Evolutionary conservation across 2,888 invertebrate genomes (phyloP).

Genomic region (Cataglyphis livida): DNA sequence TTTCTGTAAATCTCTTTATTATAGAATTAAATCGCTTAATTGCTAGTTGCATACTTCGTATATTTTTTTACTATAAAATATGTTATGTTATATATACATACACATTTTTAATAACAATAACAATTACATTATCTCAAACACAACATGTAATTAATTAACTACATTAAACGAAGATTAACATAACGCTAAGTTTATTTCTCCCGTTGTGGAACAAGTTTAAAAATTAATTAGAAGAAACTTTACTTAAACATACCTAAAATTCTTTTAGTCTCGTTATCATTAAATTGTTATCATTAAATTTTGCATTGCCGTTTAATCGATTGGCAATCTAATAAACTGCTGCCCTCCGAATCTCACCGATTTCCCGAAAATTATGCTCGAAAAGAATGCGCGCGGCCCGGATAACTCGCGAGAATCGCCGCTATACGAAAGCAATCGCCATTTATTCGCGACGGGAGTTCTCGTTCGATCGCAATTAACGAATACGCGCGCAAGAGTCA

Average conservation of each 20-base stretch:
- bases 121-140: neutral
- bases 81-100: neutral
- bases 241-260: neutral
- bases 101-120: neutral
- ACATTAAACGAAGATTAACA: no score
- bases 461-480: conserved; percentile 39
- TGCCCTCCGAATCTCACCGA: neutral
- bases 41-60: neutral
- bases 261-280: neutral
- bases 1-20: neutral
- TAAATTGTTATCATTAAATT: neutral
- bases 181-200: neutral
- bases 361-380: neutral
- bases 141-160: neutral
- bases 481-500: conserved; percentile 16
- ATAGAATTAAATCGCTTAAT: neutral
- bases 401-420: conserved; percentile 10
- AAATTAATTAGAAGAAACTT: neutral
- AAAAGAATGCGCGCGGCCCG: neutral
- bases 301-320: neutral
- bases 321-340: neutral
- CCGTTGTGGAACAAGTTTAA: neutral
- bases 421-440: neutral
- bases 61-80: neutral
- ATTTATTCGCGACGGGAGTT: conserved; percentile 13